Evolutionary conservation across 2,797 vertebrate genomes (phyloP), one percentile per base, ranked within the genome.

Genomic region (Esox masquinongy): DNA sequence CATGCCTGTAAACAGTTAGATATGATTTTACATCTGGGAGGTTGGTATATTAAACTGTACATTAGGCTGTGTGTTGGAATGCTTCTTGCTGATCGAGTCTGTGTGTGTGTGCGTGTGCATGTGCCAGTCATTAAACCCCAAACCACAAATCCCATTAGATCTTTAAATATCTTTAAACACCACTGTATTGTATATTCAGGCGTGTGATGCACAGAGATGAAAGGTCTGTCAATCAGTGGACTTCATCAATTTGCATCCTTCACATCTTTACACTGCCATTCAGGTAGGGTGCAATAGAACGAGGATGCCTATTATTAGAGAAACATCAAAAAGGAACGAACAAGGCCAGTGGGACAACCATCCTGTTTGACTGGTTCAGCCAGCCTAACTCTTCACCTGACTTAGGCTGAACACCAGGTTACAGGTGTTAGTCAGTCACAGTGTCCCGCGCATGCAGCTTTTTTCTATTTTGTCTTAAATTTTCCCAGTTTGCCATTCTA

Each of bases 311-410:
- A 17, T 56, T 56, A 56, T 56, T n/a, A 56, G 4, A 56, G n/a
- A 36, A 73, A 81, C 79, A 77, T 84, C 79, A 86, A 83, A 84
- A 31, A 61, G 75, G 51, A 43, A 56, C 1, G 51, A 16, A 17
- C 16, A 5, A 47, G 47, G 76, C 80, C 81, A 79, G 68, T 59
- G 77, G 66, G 80, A 70, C 82, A 73, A 73, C 78, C 56, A 47
- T 80, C 74, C 74, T 72, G 79, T 71, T 74, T 68, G 76, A 85
- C 85, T 75, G 87, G 87, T 88, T 88, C 80, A 43, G 68, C 79
- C 56, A 56, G 70, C 81, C 68, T 67, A 6, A 17, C 51, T 19
- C 12, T 17, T n/a, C 16, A 5, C 51, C 51, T 56, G 51, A 19
- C 51, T 5, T 16, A 8, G 50, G 14, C 50, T 15, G 50, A 31